These are phyloP conservation scores for Caerostris extrusa DNA, from an alignment of 1,140 invertebrate species.

Conservation along the genomic window DNA sequence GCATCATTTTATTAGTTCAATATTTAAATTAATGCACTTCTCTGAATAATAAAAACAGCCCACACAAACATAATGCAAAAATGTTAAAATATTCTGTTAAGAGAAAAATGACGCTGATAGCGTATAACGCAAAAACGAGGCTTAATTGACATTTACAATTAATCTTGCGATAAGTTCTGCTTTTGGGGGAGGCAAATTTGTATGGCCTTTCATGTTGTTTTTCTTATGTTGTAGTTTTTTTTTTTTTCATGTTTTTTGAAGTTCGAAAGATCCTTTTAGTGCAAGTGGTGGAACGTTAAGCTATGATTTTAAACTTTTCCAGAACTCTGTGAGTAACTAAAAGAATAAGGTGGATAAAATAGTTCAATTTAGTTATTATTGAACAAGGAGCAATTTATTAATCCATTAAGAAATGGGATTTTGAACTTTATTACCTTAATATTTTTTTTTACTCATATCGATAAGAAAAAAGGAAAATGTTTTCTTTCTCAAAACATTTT, in stretches of 20 bases:
- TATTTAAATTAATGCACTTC: conserved; percentile 14
- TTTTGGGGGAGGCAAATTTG: neutral
- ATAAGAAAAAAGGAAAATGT: too few species aligned
- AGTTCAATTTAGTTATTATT: conserved; percentile 4
- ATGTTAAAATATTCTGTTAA: neutral
- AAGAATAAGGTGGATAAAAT: neutral
- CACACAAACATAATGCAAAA: neutral
- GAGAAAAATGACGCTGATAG: neutral
- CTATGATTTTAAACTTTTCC: neutral
- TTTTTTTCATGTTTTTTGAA: neutral
- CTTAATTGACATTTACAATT: conserved; percentile 40
- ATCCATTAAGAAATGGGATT: neutral
- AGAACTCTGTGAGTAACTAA: neutral
- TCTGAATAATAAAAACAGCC: neutral
- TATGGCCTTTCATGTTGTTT: neutral
- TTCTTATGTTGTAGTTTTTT: neutral
- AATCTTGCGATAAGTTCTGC: neutral
- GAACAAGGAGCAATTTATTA: neutral
- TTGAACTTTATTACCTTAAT: neutral
- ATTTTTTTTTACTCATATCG: too few species aligned
- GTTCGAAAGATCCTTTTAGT: neutral
- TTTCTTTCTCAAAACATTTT: too few species aligned
- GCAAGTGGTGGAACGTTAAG: neutral
- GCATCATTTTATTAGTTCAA: conserved; percentile 3
- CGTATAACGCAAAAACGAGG: neutral